Conservation (phyloP, 2,797 vertebrate genomes). For the Chelon auratus region DNA sequence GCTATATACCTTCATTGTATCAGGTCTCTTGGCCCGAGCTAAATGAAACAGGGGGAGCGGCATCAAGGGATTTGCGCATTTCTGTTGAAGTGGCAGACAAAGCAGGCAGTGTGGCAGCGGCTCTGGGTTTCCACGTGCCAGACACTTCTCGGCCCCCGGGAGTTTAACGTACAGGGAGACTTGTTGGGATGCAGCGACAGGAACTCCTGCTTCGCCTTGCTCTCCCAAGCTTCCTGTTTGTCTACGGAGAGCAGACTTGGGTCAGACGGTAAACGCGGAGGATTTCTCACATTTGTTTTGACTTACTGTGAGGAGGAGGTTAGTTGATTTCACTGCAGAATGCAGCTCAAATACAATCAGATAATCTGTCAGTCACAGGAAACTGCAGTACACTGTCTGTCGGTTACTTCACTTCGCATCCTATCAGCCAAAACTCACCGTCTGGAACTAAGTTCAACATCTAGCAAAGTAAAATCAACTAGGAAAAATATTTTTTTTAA, state of each 20-base stretch:
- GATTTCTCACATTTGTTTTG: slow-evolving; percentile 35
- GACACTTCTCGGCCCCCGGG: slow-evolving; percentile 38
- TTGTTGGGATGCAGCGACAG: slow-evolving; percentile 57
- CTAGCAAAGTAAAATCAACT: neutral
- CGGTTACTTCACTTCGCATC: neutral
- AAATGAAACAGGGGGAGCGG: slow-evolving; percentile 79
- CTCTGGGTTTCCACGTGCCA: slow-evolving; percentile 55
- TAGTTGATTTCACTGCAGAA: slow-evolving; percentile 21
- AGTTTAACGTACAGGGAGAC: slow-evolving; percentile 47
- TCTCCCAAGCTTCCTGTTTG: slow-evolving; percentile 64
- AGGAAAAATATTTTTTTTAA: neutral
- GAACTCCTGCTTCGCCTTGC: slow-evolving; percentile 49
- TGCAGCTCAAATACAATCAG: slow-evolving; percentile 16
- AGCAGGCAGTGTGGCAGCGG: slow-evolving; percentile 78
- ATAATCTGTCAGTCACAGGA: slow-evolving; percentile 26
- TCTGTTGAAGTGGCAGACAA: slow-evolving; percentile 79
- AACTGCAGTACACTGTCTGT: slow-evolving; percentile 2
- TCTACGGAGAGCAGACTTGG: slow-evolving; percentile 41
- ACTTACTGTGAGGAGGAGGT: slow-evolving; percentile 28
- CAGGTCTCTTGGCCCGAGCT: slow-evolving; percentile 79
- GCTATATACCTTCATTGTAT: slow-evolving; percentile 81
- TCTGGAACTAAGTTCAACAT: neutral
- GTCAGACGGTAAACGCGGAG: slow-evolving; percentile 40
- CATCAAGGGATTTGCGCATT: slow-evolving; percentile 76
- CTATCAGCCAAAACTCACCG: neutral